Evolutionary conservation across 1,140 invertebrate genomes (phyloP).

Genomic region (Chrysomallon squamiferum): DNA sequence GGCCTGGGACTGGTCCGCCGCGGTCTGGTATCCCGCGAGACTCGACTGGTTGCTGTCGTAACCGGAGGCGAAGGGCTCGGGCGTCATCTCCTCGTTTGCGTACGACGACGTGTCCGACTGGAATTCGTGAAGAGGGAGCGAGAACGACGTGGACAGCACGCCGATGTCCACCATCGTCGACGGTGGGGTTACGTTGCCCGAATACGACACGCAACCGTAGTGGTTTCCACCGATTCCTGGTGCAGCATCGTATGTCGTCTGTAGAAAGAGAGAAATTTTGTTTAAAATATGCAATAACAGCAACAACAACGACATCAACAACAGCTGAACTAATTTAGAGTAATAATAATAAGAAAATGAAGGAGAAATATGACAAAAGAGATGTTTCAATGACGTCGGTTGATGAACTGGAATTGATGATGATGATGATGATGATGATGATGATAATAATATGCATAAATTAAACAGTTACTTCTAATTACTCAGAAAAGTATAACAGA

Average conservation of each 20-base stretch:
- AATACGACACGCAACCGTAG: slow-evolving; percentile 20
- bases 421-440: too few species aligned
- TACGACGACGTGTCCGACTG: slow-evolving; percentile 32
- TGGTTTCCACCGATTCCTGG: slow-evolving; percentile 17
- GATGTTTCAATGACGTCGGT: too few species aligned
- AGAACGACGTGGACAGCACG: slow-evolving; percentile 33
- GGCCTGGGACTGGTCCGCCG: slow-evolving; percentile 12
- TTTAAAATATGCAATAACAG: not conserved
- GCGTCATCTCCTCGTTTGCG: slow-evolving; percentile 29
- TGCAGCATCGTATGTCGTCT: slow-evolving; percentile 30
- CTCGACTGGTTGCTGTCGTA: slow-evolving; percentile 35
- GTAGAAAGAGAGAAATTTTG: not conserved
- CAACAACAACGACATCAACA: not conserved
- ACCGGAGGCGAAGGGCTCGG: slow-evolving; percentile 12
- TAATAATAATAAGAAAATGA: too few species aligned
- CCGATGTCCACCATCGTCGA: slow-evolving; percentile 36
- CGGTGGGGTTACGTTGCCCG: slow-evolving; percentile 26
- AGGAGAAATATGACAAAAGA: too few species aligned
- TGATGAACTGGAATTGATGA: too few species aligned
- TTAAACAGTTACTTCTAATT: too few species aligned
- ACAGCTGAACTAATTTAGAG: too few species aligned
- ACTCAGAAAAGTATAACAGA: too few species aligned
- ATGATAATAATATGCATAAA: too few species aligned
- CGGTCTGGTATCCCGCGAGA: slow-evolving; percentile 22
- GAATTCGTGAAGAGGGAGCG: slow-evolving; percentile 37